Conservation (phyloP, 1,140 invertebrate species). For the Drosophila arizonae region DNA sequence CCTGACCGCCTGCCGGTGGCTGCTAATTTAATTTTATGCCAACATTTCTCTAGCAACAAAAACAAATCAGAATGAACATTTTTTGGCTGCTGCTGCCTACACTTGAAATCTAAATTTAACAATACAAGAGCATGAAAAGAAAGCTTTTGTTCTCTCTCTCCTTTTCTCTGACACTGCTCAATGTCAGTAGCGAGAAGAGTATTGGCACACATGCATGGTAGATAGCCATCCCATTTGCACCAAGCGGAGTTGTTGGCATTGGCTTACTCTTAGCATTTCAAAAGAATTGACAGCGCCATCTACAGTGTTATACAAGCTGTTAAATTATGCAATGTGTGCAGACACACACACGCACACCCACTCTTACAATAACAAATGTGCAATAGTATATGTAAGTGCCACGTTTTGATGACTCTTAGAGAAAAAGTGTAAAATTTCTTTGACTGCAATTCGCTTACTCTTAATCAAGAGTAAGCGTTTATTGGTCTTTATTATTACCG, state of each 20-base stretch:
- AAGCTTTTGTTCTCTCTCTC: conserved; percentile 37
- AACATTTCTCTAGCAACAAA: conserved; percentile 18
- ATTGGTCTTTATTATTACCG: conserved; percentile 16
- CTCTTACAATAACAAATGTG: background rate
- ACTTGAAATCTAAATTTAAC: conserved; percentile 72
- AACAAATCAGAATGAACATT: conserved; percentile 15
- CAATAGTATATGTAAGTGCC: conserved; percentile 2
- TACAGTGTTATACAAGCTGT: conserved; percentile 31
- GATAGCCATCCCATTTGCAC: conserved; percentile 21
- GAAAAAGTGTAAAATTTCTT: background rate
- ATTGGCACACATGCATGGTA: conserved; percentile 1
- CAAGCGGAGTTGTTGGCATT: conserved; percentile 1
- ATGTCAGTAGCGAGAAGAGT: conserved; percentile 41
- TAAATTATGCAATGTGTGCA: conserved; percentile 40
- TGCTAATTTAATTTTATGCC: conserved; percentile 63
- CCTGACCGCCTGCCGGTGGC: background rate
- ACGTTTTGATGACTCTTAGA: background rate
- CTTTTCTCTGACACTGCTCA: conserved; percentile 23
- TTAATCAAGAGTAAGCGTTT: conserved; percentile 1
- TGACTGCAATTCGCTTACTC: background rate
- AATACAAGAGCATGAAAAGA: conserved; percentile 24
- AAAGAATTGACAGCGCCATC: conserved; percentile 19
- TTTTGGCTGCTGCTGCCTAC: conserved; percentile 26
- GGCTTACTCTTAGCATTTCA: conserved; percentile 17
- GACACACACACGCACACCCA: background rate